Base-by-base conservation (phyloP, 2,797 vertebrate species). In the Enteromius trimaculatus region DNA sequence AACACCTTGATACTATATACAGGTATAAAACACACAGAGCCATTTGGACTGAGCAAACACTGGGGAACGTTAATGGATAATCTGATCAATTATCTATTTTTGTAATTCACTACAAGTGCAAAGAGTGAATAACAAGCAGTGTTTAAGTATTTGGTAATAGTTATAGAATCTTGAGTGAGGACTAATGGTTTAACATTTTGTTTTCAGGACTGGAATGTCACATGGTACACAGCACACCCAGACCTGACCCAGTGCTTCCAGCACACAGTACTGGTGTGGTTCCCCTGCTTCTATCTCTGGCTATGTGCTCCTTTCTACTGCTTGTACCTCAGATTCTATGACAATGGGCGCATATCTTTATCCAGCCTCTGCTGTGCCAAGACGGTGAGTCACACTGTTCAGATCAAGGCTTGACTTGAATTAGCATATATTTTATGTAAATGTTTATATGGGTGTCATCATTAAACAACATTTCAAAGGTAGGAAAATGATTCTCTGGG, bases 201-300 rank as follows among this genome's bases (percentile, higher is more conserved):
- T 77, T 81, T 87, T 66, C 82, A 99, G 98, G 97, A 98, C 75
- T 97, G 96, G 96, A 98, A 98, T 66, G 81, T 96, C 76, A 98
- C 98, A 0, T 99, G 98, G 98, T 88, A 97, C 92, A 97, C 97
- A 69, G 92, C 96, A 89, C 95, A 94, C 87, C 98, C 98, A 0
- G 97, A 98, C 88, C 95, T 99, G 90, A 98, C 97, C 84, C 94
- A 91, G 51, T 99, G 98, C 93, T 99, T 99, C 93, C 97, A 98
- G 94, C 97, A 96, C 92, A 99, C 98, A 0, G 89, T 97, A 55
- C 94, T 99, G 62, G 89, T 95, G 64, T 99, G 97, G 97, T 94
- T 96, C 88, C 98, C 98, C 31, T 99, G 98, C 65, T 6, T 95
- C 90, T 98, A 97, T 91, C 94, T 99, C 88, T 99, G 97, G 97